These are phyloP conservation scores for Notarius quadriscutis DNA, from an alignment of 2,113 vertebrate genomes.

Conservation along the genomic window DNA sequence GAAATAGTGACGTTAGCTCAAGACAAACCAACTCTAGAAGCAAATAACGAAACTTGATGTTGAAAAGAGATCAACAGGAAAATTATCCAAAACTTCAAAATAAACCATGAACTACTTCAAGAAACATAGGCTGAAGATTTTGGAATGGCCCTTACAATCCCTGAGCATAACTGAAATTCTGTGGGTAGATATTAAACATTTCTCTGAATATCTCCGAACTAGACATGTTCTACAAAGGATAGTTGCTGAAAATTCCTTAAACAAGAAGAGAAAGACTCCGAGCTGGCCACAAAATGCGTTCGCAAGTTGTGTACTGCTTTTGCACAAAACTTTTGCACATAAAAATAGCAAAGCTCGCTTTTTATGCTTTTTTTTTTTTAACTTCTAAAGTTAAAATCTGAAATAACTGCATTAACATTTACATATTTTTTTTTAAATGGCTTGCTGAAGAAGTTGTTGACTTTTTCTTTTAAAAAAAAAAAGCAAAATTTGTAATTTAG, in stretches of 20 bases:
- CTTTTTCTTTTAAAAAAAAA: no score
- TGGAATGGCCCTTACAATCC: not conserved
- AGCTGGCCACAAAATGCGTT: not conserved
- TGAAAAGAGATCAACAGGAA: not conserved
- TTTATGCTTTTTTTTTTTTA: no score
- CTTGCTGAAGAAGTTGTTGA: not conserved
- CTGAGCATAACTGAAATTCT: not conserved
- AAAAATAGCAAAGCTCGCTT: no score
- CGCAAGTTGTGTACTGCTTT: no score
- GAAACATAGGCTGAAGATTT: not conserved
- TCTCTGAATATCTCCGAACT: no score
- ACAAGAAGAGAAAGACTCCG: not conserved
- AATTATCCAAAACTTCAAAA: not conserved
- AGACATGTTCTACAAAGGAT: no score
- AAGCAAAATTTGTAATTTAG: no score
- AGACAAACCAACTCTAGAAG: not conserved
- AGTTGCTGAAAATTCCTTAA: no score
- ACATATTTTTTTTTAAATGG: not conserved
- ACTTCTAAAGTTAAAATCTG: not conserved
- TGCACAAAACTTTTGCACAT: not conserved
- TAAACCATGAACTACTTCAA: not conserved
- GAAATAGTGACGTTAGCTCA: no score
- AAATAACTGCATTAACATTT: not conserved
- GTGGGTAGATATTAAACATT: no score
- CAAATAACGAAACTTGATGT: not conserved